phyloP scores from a whole-genome alignment of 2,113 vertebrate species.

The Lutjanus erythropterus region DNA sequence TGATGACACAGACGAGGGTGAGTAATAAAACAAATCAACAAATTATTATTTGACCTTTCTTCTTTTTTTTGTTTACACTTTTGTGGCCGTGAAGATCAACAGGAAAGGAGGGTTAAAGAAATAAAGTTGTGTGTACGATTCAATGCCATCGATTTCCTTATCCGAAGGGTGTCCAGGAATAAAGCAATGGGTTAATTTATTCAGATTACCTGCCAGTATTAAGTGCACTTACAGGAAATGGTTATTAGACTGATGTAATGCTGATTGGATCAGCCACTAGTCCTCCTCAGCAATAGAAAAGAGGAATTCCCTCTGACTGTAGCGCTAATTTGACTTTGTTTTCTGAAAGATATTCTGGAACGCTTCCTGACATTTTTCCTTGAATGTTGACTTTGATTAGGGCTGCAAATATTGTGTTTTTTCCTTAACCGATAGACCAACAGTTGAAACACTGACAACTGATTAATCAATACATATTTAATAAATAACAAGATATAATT shows the following conservation, averaged over 20 bases:
- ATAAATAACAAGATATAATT: no score
- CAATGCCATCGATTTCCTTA: not conserved
- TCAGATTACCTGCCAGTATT: constrained; percentile 19
- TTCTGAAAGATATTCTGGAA: not conserved
- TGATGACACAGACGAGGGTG: constrained; percentile 89
- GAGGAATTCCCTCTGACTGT: not conserved
- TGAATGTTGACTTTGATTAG: no score
- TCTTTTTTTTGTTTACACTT: not conserved
- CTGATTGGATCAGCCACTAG: constrained; percentile 22
- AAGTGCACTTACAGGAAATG: constrained; percentile 29
- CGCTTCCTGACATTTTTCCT: not conserved
- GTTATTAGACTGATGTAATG: constrained; percentile 8
- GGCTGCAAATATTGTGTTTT: no score
- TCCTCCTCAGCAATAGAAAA: not conserved
- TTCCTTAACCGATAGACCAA: no score
- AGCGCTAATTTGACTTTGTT: constrained; percentile 8
- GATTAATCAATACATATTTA: no score
- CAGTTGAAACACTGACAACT: no score
- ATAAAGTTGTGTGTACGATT: constrained; percentile 3
- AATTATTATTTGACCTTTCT: not conserved
- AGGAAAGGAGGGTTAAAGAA: not conserved
- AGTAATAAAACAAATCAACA: constrained; percentile 67
- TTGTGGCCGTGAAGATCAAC: not conserved
- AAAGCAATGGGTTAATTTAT: not conserved
- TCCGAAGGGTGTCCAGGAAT: not conserved